Percentiles rank a stretch among this genome's conserved stretches.
Conservation (phyloP, 2,888 invertebrate species). For the Tiliacea aurago region DNA sequence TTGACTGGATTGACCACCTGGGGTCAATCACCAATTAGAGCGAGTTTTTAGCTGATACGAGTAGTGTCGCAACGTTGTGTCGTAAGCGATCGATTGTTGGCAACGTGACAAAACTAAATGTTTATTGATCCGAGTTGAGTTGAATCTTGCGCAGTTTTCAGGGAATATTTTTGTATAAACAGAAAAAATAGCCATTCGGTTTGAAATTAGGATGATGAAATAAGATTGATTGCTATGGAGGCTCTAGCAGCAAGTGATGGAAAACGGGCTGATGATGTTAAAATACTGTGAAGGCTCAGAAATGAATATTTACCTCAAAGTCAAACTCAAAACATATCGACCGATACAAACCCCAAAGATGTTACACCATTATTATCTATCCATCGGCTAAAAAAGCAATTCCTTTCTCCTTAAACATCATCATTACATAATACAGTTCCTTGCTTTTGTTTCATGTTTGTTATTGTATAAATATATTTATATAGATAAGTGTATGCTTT, state of each 20-base stretch:
- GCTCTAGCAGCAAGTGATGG: neutral
- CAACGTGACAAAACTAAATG: constrained; percentile 43
- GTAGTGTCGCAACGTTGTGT: constrained; percentile 56
- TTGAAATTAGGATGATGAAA: neutral
- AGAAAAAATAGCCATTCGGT: neutral
- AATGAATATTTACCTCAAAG: too few species aligned
- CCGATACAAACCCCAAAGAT: constrained; percentile 12
- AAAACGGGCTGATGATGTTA: neutral
- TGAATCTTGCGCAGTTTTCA: constrained; percentile 28
- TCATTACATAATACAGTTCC: too few species aligned
- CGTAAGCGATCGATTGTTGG: constrained; percentile 50
- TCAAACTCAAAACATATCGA: neutral
- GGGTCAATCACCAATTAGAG: constrained; percentile 83
- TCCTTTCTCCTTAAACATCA: too few species aligned
- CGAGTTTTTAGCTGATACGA: constrained; percentile 69
- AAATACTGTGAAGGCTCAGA: neutral
- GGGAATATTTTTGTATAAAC: neutral
- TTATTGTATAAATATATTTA: too few species aligned
- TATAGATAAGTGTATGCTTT: too few species aligned
- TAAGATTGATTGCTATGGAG: neutral
- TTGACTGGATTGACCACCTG: constrained; percentile 73
- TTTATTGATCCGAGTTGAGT: constrained; percentile 22
- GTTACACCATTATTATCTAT: constrained; percentile 33
- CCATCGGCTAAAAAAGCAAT: neutral
- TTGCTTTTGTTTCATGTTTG: too few species aligned